Conservation (phyloP, 2,113 vertebrate genomes). For the Protobothrops flavoviridis region DNA sequence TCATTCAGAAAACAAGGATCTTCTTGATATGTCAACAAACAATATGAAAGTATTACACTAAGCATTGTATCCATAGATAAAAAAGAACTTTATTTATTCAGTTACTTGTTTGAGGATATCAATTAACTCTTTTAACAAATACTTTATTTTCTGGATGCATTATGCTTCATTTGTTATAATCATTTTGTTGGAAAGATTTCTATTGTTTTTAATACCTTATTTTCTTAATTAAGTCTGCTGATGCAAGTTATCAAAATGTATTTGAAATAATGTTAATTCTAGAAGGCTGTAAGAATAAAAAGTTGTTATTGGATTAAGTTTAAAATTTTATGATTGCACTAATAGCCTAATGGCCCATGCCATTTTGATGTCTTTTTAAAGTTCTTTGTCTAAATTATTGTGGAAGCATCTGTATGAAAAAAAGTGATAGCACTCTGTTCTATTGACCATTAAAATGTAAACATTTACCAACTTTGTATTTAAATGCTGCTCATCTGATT, state of each 20-base stretch:
- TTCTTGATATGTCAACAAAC: neutral
- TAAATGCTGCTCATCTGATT: neutral
- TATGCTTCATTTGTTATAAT: neutral
- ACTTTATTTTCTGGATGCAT: neutral
- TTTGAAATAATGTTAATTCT: neutral
- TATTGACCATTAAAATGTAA: conserved; percentile 1
- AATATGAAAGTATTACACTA: neutral
- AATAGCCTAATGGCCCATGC: neutral
- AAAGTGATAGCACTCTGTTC: neutral
- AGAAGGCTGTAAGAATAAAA: neutral
- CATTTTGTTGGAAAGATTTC: neutral
- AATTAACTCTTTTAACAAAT: neutral
- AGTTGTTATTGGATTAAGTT: no score
- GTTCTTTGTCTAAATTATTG: neutral
- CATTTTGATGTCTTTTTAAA: neutral
- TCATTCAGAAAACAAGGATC: no score
- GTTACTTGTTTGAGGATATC: no score
- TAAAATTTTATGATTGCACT: neutral
- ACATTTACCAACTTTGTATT: neutral
- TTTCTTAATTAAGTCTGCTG: no score
- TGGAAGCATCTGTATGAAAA: accelerated
- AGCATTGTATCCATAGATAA: neutral
- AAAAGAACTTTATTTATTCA: neutral
- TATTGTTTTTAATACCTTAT: no score
- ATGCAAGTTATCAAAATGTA: neutral